phyloP scores from a whole-genome alignment of 2,113 vertebrate genomes.

The Eretmochelys imbricata region DNA sequence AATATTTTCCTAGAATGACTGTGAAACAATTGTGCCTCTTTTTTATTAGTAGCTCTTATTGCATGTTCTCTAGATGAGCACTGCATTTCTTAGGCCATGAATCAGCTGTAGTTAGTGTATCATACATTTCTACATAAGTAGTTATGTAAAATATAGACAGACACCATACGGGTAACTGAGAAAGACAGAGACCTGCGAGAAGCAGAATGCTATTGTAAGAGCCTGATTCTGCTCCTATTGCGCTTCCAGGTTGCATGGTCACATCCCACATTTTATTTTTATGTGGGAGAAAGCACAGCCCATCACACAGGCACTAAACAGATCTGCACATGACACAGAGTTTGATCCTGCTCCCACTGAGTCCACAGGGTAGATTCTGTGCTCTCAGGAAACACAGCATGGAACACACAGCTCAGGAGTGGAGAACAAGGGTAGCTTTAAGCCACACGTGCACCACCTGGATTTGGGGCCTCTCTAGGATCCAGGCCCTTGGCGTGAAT shows the following conservation, averaged over 20 bases:
- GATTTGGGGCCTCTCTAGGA: neutral
- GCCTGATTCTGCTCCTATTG: neutral
- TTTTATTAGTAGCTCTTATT: neutral
- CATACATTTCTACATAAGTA: neutral
- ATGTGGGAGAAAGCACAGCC: neutral
- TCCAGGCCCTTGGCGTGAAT: neutral
- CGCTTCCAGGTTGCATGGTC: neutral
- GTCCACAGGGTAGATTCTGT: neutral
- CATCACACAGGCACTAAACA: neutral
- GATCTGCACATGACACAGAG: neutral
- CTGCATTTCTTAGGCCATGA: neutral
- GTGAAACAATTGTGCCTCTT: neutral
- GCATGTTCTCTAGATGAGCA: neutral
- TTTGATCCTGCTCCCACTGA: neutral
- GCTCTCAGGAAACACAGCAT: neutral
- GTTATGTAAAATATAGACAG: neutral
- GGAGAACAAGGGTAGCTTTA: neutral
- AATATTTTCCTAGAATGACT: neutral
- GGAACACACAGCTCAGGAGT: neutral
- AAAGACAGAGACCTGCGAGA: neutral
- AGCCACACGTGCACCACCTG: neutral
- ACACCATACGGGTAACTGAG: neutral
- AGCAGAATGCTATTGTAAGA: neutral
- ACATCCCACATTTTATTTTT: neutral
- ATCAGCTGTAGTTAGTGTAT: neutral